phyloP scores from a whole-genome alignment of 2,113 vertebrate genomes.

The Leptocoma aspasia region DNA sequence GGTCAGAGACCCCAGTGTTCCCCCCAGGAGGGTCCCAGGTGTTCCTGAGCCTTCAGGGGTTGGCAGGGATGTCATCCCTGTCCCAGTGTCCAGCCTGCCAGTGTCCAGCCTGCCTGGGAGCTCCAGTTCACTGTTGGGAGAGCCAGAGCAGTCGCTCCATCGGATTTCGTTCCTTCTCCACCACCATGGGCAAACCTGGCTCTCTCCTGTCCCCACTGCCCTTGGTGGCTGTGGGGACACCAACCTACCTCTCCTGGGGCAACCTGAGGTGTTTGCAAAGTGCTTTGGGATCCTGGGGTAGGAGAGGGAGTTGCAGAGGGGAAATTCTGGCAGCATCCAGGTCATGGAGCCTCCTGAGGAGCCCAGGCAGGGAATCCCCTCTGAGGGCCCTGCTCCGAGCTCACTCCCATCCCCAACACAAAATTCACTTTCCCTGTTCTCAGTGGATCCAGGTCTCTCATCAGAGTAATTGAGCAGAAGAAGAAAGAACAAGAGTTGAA shows the following conservation, averaged over 20 bases:
- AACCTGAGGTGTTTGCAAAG: not conserved
- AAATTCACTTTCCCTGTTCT: not conserved
- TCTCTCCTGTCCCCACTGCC: not conserved
- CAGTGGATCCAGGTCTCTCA: conserved; percentile 30
- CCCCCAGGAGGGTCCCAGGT: not conserved
- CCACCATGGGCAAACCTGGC: not conserved
- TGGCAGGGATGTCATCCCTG: not conserved
- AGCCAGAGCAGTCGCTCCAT: accelerated
- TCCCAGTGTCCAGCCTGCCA: accelerated
- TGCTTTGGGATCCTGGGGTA: not conserved
- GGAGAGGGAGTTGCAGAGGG: not conserved
- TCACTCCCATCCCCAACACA: not conserved
- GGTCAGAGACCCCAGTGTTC: not conserved
- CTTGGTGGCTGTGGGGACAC: not conserved
- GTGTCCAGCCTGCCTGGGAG: not conserved
- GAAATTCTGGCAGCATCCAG: not conserved
- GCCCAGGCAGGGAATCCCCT: not conserved
- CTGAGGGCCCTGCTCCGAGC: not conserved
- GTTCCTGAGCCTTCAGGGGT: not conserved
- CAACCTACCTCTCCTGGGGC: conserved; percentile 26
- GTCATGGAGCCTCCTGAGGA: not conserved
- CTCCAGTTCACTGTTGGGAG: accelerated
- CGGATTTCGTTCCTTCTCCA: accelerated
- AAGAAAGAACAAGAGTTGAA: not conserved
- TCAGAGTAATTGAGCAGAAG: not conserved